phyloP scores from a whole-genome alignment of 2,797 vertebrate species.

The Xenopus petersii region DNA sequence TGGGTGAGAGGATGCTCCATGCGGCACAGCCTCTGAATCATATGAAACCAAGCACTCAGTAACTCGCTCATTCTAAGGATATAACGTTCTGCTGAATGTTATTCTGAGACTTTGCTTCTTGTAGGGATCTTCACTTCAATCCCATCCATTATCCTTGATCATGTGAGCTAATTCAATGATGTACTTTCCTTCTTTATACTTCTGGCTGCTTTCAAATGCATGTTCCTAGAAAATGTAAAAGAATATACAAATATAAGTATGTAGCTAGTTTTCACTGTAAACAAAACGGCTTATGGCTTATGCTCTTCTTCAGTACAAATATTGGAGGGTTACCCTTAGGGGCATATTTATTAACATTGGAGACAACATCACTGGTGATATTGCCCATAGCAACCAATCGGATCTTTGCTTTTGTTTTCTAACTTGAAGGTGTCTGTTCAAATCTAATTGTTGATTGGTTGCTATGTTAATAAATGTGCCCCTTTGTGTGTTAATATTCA shows the following conservation, averaged over 20 bases:
- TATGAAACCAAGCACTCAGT: conserved; percentile 74
- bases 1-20: conserved; percentile 66
- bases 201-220: conserved; percentile 98
- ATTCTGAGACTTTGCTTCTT: conserved; percentile 57
- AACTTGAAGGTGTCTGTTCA: too few relatives aligned
- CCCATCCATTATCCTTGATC: conserved; percentile 99
- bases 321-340: too few relatives aligned
- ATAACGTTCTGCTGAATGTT: conserved; percentile 67
- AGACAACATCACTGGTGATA: too few relatives aligned
- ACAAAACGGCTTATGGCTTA: too few relatives aligned
- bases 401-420: too few relatives aligned
- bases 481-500: too few relatives aligned
- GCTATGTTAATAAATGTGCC: too few relatives aligned
- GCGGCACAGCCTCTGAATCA: conserved; percentile 67
- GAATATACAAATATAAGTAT: neutral
- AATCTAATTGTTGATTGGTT: too few relatives aligned
- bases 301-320: too few relatives aligned
- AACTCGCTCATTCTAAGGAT: conserved; percentile 69
- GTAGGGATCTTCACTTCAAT: conserved; percentile 69
- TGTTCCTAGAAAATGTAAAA: conserved; percentile 77
- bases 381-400: too few relatives aligned
- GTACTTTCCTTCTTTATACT: conserved; percentile 99
- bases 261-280: too few relatives aligned
- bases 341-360: too few relatives aligned
- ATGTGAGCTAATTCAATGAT: conserved; percentile 99